phyloP scores from a whole-genome alignment of 2,113 vertebrate genomes.

The Elaphurus davidianus region DNA sequence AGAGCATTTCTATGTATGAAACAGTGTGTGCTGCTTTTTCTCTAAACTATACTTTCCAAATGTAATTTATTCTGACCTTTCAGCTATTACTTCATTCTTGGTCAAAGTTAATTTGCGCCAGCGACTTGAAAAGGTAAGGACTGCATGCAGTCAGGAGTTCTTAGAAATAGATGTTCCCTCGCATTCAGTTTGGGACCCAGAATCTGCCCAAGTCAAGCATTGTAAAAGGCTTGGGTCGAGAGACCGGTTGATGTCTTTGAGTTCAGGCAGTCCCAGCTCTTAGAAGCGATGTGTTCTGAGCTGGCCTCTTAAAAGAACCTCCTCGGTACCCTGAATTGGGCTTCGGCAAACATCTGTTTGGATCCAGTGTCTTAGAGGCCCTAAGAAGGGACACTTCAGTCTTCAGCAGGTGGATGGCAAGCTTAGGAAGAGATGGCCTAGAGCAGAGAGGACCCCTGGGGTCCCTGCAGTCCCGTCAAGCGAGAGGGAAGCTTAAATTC shows the following conservation, averaged over 20 bases:
- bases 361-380: not conserved
- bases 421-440: not conserved
- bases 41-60: not conserved
- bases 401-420: not conserved
- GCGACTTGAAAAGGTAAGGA: not conserved
- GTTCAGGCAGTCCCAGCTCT: not conserved
- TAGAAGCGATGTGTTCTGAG: not conserved
- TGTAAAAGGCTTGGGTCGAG: not conserved
- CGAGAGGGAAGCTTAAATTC: not conserved
- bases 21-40: not conserved
- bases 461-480: not conserved
- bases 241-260: not conserved
- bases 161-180: not conserved
- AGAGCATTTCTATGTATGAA: not conserved
- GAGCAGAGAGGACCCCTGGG: accelerated
- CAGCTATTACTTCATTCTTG: not conserved
- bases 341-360: not conserved
- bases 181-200: not conserved
- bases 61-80: conserved; percentile 25
- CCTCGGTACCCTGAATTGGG: not conserved
- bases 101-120: conserved; percentile 20
- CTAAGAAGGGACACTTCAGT: not conserved
- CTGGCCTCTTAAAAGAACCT: not conserved
- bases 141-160: not conserved
- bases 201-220: not conserved